Base-by-base conservation (phyloP, 2,888 invertebrate genomes). In the Charanyca ferruginea region DNA sequence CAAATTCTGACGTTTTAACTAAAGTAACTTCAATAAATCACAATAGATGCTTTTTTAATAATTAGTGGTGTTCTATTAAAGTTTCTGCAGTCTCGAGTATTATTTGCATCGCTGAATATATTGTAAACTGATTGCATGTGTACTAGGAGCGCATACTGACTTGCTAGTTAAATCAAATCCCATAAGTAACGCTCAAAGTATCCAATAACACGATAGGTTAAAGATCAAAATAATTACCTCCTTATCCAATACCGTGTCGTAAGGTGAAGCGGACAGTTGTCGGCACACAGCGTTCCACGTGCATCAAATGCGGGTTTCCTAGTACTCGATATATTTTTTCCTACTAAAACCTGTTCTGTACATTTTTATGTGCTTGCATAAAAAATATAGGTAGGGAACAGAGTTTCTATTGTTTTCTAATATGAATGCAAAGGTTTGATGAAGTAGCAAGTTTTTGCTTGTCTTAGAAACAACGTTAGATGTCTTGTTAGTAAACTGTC, bases 291-390 rank as follows among this genome's bases (percentile, higher is more conserved):
- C 75, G 60, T 20, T 79, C 73, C 88, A 87, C 87, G 87, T 88
- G 87, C 79, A 81, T 66, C 66, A 49, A n/a, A 87, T 88, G 88
- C 89, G 85, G 87, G 89, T 80, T 89, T 87, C 89, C 88, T 81
- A 86, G 85, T 85, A 86, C 62, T 73, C 57, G 77, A 76, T 65
- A 75, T 41, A 73, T 81, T 77, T 83, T 85, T 82, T 80, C 73
- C 69, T 66, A 69, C 20, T 38, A 52, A 42, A 80, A 74, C 70
- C 42, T 20, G 73, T 79, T 80, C 49, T 62, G 25, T 58, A 66
- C 69, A 72, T 66, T 66, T 79, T 64, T 65, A 69, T 80, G 54
- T 60, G 52, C 23, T 28, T 38, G 22, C 18, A 51, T 35, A 62
- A 73, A 58, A 65, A 70, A 55, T 48, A 22, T 68, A 63, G 11